phyloP scores from a whole-genome alignment of 2,113 vertebrate species.

The Gymnogyps californianus region DNA sequence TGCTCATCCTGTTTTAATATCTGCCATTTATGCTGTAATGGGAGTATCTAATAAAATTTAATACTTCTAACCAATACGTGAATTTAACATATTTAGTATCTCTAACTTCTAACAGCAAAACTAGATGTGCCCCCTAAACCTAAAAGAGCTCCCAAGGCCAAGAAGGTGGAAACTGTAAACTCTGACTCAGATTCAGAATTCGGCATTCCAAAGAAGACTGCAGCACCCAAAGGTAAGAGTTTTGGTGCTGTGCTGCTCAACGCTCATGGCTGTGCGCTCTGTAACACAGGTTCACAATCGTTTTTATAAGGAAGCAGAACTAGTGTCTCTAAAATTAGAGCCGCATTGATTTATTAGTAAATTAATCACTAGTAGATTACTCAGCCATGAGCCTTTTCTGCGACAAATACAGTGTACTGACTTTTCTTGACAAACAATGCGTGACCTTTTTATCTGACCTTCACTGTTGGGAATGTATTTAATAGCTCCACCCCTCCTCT shows the following conservation, averaged over 20 bases:
- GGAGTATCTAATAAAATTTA: background rate
- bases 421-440: background rate
- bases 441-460: background rate
- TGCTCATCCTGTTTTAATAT: background rate
- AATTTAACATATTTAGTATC: background rate
- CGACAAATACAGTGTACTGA: background rate
- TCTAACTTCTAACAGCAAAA: slow-evolving; percentile 77
- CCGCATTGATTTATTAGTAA: background rate
- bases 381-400: background rate
- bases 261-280: background rate
- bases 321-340: background rate
- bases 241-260: background rate
- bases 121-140: slow-evolving; percentile 81
- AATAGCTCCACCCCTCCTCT: background rate
- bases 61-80: background rate
- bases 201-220: slow-evolving; percentile 83
- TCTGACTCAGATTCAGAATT: slow-evolving; percentile 95
- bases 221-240: slow-evolving; percentile 81
- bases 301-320: background rate
- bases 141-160: slow-evolving; percentile 86
- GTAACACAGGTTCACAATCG: background rate
- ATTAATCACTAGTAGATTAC: background rate
- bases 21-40: background rate
- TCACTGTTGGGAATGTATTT: background rate
- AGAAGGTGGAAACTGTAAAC: slow-evolving; percentile 87